These are phyloP conservation scores for Amia ocellicauda DNA, from an alignment of 2,113 vertebrate genomes.

Conservation along the genomic window DNA sequence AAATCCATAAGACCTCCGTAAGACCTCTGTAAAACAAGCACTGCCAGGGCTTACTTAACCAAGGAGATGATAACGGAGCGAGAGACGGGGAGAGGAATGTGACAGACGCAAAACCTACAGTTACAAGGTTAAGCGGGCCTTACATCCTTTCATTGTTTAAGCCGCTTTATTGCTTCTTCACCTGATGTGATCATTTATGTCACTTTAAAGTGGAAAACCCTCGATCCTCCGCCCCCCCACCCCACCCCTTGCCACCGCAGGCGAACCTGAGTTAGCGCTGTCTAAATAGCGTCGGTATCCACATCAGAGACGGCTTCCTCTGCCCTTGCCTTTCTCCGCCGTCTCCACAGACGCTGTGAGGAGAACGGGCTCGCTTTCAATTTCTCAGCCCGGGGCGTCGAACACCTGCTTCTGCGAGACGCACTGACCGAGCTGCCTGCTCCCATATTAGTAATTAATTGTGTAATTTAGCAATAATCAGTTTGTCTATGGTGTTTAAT, in stretches of 20 bases:
- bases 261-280: slow-evolving; percentile 3
- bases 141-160: not conserved
- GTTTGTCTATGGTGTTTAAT: slow-evolving; percentile 32
- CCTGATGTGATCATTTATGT: slow-evolving; percentile 5
- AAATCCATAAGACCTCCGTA: too few relatives aligned
- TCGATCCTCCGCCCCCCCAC: too few relatives aligned
- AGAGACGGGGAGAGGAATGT: not conserved
- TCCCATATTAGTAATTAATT: slow-evolving; percentile 33
- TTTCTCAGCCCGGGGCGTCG: not conserved
- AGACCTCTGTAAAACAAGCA: too few relatives aligned
- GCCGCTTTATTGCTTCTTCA: not conserved
- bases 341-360: not conserved
- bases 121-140: not conserved
- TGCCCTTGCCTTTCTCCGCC: not conserved
- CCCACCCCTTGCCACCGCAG: too few relatives aligned
- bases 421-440: not conserved
- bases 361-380: not conserved
- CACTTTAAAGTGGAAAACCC: not conserved
- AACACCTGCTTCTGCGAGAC: slow-evolving; percentile 1
- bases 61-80: not conserved
- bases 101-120: not conserved
- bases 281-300: not conserved
- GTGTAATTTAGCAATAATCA: slow-evolving; percentile 33
- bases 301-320: not conserved
- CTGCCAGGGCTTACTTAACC: not conserved